phyloP scores from a whole-genome alignment of 2,113 vertebrate species.

The Aptenodytes patagonicus region DNA sequence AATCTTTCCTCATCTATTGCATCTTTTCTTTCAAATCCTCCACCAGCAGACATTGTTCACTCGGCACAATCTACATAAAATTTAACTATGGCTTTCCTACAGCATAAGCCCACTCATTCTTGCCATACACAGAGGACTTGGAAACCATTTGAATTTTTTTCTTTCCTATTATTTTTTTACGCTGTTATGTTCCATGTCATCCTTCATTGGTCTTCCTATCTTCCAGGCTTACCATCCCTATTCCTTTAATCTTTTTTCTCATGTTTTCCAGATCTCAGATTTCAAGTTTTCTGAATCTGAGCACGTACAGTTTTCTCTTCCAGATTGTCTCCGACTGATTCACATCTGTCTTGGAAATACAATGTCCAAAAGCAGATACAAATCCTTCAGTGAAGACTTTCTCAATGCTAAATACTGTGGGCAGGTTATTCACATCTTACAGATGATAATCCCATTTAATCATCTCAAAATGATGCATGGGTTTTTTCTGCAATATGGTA shows the following conservation, averaged over 20 bases:
- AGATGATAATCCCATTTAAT: neutral
- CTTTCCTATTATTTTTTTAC: neutral
- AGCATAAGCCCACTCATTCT: neutral
- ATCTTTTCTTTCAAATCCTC: neutral
- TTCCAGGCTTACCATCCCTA: neutral
- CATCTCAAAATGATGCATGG: neutral
- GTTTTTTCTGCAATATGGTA: neutral
- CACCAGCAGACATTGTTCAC: neutral
- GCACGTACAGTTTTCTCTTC: neutral
- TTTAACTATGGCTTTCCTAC: neutral
- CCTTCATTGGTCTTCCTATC: neutral
- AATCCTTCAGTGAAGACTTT: neutral
- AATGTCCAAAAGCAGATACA: neutral
- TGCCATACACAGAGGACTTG: neutral
- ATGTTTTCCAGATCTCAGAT: neutral
- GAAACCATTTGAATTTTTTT: neutral
- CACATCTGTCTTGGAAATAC: neutral
- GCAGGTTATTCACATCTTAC: neutral
- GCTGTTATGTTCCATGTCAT: neutral
- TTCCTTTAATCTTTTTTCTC: neutral
- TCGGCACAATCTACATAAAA: fast-evolving
- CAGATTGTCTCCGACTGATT: neutral
- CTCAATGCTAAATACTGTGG: neutral
- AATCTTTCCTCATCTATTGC: neutral
- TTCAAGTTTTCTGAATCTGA: neutral